phyloP scores from a whole-genome alignment of 1,140 invertebrate genomes.

The Drosophila tani region DNA sequence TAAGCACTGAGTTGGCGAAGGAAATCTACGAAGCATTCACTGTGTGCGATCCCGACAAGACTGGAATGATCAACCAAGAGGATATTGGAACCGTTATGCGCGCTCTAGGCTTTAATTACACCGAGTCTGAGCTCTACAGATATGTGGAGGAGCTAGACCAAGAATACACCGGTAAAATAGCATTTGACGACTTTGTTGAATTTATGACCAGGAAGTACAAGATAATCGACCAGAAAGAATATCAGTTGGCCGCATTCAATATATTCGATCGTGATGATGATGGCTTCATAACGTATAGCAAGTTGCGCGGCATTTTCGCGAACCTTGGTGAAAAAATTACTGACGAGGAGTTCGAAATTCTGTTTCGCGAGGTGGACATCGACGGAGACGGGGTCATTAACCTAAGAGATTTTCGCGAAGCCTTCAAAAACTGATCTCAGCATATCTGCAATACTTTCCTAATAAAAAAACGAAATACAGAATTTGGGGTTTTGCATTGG shows the following conservation, averaged over 20 bases:
- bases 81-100: slow-evolving; percentile 38
- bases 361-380: slow-evolving; percentile 17
- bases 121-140: slow-evolving; percentile 49
- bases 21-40: slow-evolving; percentile 42
- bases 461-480: too few relatives aligned
- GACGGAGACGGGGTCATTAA: slow-evolving; percentile 22
- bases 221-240: neutral
- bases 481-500: neutral
- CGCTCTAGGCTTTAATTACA: slow-evolving; percentile 34
- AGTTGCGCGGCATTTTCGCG: slow-evolving; percentile 8
- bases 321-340: slow-evolving; percentile 13
- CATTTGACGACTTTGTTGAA: slow-evolving; percentile 8
- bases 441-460: neutral
- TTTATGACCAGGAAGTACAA: slow-evolving; percentile 24
- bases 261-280: slow-evolving; percentile 47
- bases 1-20: slow-evolving; percentile 20
- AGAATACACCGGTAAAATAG: slow-evolving; percentile 29
- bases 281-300: slow-evolving; percentile 13
- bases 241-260: slow-evolving; percentile 31
- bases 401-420: slow-evolving; percentile 7
- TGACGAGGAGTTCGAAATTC: slow-evolving; percentile 13
- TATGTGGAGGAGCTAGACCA: slow-evolving; percentile 45
- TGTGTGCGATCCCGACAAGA: slow-evolving; percentile 14
- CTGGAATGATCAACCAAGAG: slow-evolving; percentile 19
- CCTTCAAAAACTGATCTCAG: neutral